These are phyloP conservation scores for Saguinus imperator DNA, from an alignment of 2,113 vertebrate genomes.

Conservation along the genomic window DNA sequence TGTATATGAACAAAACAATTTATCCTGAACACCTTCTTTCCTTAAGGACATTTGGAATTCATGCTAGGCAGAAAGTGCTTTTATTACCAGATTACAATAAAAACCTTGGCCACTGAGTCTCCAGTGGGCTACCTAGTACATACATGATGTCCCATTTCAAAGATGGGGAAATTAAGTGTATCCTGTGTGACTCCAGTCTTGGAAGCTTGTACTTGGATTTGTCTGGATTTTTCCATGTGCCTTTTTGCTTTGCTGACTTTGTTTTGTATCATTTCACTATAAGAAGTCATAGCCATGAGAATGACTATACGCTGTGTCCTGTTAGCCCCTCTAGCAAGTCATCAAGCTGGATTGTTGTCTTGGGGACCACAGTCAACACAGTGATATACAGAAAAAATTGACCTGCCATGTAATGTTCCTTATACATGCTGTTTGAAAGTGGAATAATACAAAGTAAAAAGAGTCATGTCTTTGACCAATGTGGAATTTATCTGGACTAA, in stretches of 20 bases:
- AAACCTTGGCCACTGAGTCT: not conserved
- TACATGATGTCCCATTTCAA: not conserved
- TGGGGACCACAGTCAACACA: too few species aligned
- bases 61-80: not conserved
- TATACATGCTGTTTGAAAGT: not conserved
- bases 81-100: not conserved
- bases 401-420: not conserved
- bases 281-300: not conserved
- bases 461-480: not conserved
- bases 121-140: not conserved
- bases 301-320: not conserved
- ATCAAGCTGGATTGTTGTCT: not conserved
- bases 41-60: not conserved
- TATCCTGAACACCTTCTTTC: not conserved
- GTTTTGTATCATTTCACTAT: not conserved
- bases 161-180: not conserved
- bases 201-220: not conserved
- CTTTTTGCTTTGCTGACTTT: not conserved
- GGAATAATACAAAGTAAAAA: not conserved
- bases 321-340: not conserved
- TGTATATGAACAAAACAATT: not conserved
- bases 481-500: not conserved
- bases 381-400: not conserved
- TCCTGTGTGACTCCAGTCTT: not conserved
- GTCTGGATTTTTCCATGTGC: not conserved